Evolutionary conservation across 2,797 vertebrate genomes (phyloP).

Genomic region (Spatula clypeata): DNA sequence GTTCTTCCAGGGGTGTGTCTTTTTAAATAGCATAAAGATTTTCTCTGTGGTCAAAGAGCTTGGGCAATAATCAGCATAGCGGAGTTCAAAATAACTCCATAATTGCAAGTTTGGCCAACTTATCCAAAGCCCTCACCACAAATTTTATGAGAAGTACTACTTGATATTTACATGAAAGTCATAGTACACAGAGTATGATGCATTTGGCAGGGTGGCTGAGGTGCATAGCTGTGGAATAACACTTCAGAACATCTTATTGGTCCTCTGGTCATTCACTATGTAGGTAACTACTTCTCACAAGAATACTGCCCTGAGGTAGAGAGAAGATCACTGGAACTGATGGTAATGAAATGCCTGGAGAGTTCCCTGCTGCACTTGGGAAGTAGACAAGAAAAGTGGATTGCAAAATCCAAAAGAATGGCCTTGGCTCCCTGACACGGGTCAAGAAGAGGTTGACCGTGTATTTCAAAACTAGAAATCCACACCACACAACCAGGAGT

Average conservation of each 20-base stretch:
- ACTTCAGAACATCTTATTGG: slow-evolving; percentile 27
- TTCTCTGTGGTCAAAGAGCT: not conserved
- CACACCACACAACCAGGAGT: not conserved
- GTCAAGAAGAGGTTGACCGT: not conserved
- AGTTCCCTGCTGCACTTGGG: slow-evolving; percentile 39
- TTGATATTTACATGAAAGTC: not conserved
- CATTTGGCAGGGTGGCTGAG: not conserved
- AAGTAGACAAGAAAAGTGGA: slow-evolving; percentile 52
- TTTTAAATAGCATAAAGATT: not conserved
- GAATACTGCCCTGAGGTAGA: slow-evolving; percentile 39
- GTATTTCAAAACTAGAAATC: not conserved
- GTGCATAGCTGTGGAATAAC: not conserved
- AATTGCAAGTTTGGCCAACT: not conserved
- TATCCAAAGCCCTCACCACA: not conserved
- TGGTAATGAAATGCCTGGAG: slow-evolving; percentile 62
- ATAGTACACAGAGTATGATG: not conserved
- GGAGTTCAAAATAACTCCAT: not conserved
- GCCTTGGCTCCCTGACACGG: slow-evolving; percentile 1
- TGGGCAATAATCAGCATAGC: not conserved
- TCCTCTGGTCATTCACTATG: slow-evolving; percentile 28
- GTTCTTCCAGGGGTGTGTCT: not conserved
- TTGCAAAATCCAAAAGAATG: slow-evolving; percentile 52
- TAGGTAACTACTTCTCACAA: slow-evolving; percentile 51
- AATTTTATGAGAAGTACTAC: not conserved
- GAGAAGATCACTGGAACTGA: slow-evolving; percentile 64